Base-by-base conservation (phyloP, 2,113 vertebrate genomes). In the Lontra canadensis region DNA sequence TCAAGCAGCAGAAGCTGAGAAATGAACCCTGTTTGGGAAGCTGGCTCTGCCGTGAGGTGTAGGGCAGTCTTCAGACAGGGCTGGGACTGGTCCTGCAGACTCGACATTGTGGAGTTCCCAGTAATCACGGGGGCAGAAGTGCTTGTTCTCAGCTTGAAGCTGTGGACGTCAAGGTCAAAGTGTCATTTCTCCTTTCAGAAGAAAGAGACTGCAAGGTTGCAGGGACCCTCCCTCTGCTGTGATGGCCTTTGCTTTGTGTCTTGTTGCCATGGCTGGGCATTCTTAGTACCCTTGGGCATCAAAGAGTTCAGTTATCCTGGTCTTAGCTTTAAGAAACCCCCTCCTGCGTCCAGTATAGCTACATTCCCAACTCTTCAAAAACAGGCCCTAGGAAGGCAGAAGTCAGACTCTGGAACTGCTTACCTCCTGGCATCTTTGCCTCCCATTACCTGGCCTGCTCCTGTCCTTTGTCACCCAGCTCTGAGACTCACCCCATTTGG, bases 1-100 rank as follows among this genome's bases (percentile, higher is more conserved):
- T 95, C 67, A 42, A 69, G 92, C 55, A 26, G 52, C 47, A 73
- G 87, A 61, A 17, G 59, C 39, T 12, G 29, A 74, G 92, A n/a
- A 9, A 15, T 20, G 4, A 7, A 39, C 15, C 29, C 20, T 47
- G 44, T 74, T 59, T 26, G 85, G 86, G 52, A 57, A 39, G 67
- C 67, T 0, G 34, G 25, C 86, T 87, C 21, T 4, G 0, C 17
- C 44, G 1, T 0, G 10, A 34, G 47, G 6, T 44, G 59, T 23
- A 10, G 71, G 36, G 49, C 21, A 1, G 6, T 42, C 20, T 94
- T 63, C 76, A 5, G 0, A 4, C 23, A 10, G 36, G 47, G 80
- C 9, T 0, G 7, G 39, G 10, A 7, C 36, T 13, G 42, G 42
- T 57, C 69, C 52, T 59, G 31, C 20, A 39, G 69, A 61, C 69